These are phyloP conservation scores for Nephrotoma flavescens DNA, from an alignment of 2,888 invertebrate species.

Conservation along the genomic window DNA sequence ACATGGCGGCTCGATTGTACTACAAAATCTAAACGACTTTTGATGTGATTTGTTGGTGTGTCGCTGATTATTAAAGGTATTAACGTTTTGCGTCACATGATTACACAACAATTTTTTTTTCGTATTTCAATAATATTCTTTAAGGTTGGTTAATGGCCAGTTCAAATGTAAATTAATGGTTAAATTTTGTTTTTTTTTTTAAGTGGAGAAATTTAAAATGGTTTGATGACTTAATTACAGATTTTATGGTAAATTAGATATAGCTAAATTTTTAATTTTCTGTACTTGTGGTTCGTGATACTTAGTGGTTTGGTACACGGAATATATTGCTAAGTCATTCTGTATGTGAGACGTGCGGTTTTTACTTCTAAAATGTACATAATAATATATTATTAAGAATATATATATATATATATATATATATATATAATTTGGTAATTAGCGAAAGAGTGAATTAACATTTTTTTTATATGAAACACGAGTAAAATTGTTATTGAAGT, in stretches of 20 bases:
- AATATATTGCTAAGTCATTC: neutral
- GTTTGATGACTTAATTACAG: neutral
- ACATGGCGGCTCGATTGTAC: no score
- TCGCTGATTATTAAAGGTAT: neutral
- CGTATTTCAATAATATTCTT: neutral
- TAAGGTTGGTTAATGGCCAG: neutral
- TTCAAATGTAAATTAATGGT: neutral
- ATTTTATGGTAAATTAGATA: neutral
- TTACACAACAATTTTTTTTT: neutral
- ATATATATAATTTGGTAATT: neutral
- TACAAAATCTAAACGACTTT: neutral
- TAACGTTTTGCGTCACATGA: neutral
- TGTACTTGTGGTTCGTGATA: neutral
- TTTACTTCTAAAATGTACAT: neutral
- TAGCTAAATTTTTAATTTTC: neutral
- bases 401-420: no score
- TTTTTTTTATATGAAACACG: no score
- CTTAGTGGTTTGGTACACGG: neutral
- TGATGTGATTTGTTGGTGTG: neutral
- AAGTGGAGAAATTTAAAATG: neutral
- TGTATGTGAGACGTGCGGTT: neutral
- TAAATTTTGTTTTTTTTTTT: neutral
- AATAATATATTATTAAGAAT: neutral
- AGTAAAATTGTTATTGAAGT: neutral
- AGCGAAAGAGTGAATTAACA: neutral